Evolutionary conservation across 2,888 invertebrate genomes (phyloP), one percentile per base, ranked within the genome.

Genomic region (Aspidiotus rigidus): DNA sequence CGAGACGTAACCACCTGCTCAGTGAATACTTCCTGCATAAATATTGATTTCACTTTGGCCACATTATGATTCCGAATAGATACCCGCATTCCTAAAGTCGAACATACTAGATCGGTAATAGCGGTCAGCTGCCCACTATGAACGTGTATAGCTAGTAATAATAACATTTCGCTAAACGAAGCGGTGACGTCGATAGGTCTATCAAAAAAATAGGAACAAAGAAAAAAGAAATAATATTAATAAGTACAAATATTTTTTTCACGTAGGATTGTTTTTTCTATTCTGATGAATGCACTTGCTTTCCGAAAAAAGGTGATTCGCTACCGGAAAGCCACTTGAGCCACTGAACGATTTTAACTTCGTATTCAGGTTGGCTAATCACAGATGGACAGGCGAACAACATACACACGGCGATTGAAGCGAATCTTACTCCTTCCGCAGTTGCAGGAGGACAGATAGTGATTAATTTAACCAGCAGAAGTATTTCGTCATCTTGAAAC

Each of bases 1-100:
- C 96, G 95, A 0, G 93, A 86, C 6, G 97, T 93, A 0, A 97
- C 94, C 53, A 93, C 86, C 83, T 96, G 94, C 78, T 97, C 97
- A 0, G 95, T 95, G 77, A 97, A 97, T 73, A 98, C 90, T 77
- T 97, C 96, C 76, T 94, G 93, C 0, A 92, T 95, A 77, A 98
- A 97, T 44, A 97, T 89, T 76, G 90, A 90, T 77, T 93, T 94
- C 80, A 94, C 90, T 69, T 91, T 83, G 1, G 88, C 88, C 74
- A 93, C 86, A 74, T 90, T 92, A 75, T 92, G 93, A 11, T 90
- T 88, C 42, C 93, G 80, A 59, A 90, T 89, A 2, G 74, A 74
- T 0, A 94, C 89, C 77, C 96, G 93, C 93, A 98, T 95, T 40
- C 95, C 94, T 3, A 98, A 80, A 1, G 94, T 95, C 5, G 93